Evolutionary conservation across 2,113 vertebrate species (phyloP).

Genomic region (Circaetus gallicus): DNA sequence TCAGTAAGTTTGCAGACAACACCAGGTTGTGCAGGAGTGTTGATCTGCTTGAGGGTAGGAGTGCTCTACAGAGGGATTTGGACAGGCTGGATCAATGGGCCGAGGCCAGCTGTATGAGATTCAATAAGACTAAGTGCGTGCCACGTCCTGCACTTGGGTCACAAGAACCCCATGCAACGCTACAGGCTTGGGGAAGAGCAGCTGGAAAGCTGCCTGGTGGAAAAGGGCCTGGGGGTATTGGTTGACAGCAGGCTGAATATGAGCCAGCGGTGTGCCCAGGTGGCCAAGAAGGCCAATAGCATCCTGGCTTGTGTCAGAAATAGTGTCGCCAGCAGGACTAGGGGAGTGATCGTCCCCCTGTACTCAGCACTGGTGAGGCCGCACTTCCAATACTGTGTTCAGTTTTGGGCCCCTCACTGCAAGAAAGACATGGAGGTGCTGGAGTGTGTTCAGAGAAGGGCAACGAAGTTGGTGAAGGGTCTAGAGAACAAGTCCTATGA

Average conservation of each 20-base stretch:
- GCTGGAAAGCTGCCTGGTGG: background rate
- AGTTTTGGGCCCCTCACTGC: background rate
- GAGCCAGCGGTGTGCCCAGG: background rate
- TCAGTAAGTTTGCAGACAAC: background rate
- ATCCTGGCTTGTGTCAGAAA: background rate
- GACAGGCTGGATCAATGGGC: background rate
- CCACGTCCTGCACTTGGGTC: accelerated
- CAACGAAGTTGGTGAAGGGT: background rate
- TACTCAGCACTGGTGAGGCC: background rate
- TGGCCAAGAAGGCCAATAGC: background rate
- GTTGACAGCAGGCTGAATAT: background rate
- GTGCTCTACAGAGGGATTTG: background rate
- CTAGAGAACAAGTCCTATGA: background rate
- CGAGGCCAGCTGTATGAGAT: accelerated
- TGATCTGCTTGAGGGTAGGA: background rate
- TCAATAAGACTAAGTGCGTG: background rate
- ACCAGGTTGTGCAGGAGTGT: background rate
- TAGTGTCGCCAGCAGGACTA: background rate
- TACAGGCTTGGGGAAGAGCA: background rate
- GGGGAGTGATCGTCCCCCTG: background rate
- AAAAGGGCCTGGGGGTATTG: background rate
- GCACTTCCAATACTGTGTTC: background rate
- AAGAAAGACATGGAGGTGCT: background rate
- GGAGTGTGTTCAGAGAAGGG: background rate
- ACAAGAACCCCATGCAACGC: background rate